Evolutionary conservation across 23 tunicate genomes (phyloP).

Genomic region (Ciona savignyi): DNA sequence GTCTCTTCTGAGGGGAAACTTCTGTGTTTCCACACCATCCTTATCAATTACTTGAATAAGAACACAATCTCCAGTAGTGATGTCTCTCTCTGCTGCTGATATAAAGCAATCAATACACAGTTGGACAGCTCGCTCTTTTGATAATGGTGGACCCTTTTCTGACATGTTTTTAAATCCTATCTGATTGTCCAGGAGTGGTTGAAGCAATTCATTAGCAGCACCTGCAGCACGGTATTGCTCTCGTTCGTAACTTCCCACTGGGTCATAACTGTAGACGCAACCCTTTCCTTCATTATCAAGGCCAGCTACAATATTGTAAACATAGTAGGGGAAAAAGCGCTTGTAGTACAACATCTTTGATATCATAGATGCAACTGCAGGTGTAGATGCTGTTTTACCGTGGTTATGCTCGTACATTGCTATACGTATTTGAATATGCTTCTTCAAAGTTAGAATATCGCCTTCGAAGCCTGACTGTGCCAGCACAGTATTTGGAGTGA

Average conservation of each 20-base stretch:
- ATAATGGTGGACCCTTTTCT: slow-evolving; percentile 38
- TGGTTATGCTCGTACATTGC: slow-evolving; percentile 93
- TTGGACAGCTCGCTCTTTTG: slow-evolving; percentile 65
- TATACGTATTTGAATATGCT: slow-evolving; percentile 57
- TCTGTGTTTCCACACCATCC: slow-evolving; percentile 34
- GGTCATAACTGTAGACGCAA: slow-evolving; percentile 93
- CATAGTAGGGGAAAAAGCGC: slow-evolving; percentile 95
- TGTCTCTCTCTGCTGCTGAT: slow-evolving; percentile 97
- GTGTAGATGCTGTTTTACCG: slow-evolving; percentile 61
- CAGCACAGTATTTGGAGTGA: slow-evolving; percentile 65
- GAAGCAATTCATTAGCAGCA: slow-evolving; percentile 84
- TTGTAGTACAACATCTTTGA: slow-evolving; percentile 94
- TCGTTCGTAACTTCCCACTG: slow-evolving; percentile 95
- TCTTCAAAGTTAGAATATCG: slow-evolving; percentile 70
- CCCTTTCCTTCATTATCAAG: slow-evolving; percentile 93
- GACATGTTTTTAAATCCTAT: slow-evolving; percentile 81
- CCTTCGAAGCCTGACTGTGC: slow-evolving; percentile 96
- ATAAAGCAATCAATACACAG: slow-evolving; percentile 91
- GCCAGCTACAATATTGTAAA: slow-evolving; percentile 94
- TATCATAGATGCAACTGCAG: slow-evolving; percentile 93
- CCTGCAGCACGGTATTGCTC: slow-evolving; percentile 82
- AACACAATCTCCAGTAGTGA: slow-evolving; percentile 94
- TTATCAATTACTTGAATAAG: slow-evolving; percentile 63
- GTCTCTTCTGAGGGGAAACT: slow-evolving; percentile 71
- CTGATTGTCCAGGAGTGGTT: slow-evolving; percentile 94